These are phyloP conservation scores for Eilema caniola DNA, from an alignment of 2,888 invertebrate genomes.

Conservation along the genomic window DNA sequence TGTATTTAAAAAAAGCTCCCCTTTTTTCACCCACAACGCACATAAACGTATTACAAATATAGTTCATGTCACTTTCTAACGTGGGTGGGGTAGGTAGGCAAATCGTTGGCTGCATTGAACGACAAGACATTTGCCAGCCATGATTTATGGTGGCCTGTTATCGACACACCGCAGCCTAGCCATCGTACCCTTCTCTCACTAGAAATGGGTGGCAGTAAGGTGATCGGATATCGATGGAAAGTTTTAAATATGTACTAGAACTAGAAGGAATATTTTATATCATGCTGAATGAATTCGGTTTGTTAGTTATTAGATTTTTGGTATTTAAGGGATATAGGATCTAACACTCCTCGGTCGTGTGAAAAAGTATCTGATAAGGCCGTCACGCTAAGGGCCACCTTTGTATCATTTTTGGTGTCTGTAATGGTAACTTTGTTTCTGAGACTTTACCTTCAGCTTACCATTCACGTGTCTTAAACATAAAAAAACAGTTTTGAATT, in stretches of 20 bases:
- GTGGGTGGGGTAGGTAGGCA: conserved; percentile 67
- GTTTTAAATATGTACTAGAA: conserved; percentile 13
- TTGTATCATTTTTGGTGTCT: too few relatives aligned
- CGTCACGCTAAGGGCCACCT: too few relatives aligned
- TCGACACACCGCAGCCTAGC: conserved; percentile 80
- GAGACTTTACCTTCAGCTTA: too few relatives aligned
- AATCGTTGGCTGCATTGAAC: conserved; percentile 77
- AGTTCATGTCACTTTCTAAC: conserved; percentile 39
- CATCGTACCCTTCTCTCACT: conserved; percentile 70
- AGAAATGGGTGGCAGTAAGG: conserved; percentile 39
- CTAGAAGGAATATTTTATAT: neutral
- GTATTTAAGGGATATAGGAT: too few relatives aligned
- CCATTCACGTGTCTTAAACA: too few relatives aligned
- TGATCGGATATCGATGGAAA: conserved; percentile 30
- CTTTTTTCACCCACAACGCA: neutral
- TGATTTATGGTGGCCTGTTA: conserved; percentile 84
- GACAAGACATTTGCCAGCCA: conserved; percentile 81
- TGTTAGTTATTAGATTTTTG: too few relatives aligned
- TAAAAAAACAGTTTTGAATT: too few relatives aligned
- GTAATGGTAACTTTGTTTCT: too few relatives aligned
- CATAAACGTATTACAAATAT: conserved; percentile 6
- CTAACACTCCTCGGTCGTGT: too few relatives aligned
- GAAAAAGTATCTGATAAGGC: too few relatives aligned
- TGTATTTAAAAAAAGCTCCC: neutral
- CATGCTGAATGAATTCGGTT: too few relatives aligned